phyloP scores from a whole-genome alignment of 1,140 invertebrate genomes.

The Oreohelix idahoensis region DNA sequence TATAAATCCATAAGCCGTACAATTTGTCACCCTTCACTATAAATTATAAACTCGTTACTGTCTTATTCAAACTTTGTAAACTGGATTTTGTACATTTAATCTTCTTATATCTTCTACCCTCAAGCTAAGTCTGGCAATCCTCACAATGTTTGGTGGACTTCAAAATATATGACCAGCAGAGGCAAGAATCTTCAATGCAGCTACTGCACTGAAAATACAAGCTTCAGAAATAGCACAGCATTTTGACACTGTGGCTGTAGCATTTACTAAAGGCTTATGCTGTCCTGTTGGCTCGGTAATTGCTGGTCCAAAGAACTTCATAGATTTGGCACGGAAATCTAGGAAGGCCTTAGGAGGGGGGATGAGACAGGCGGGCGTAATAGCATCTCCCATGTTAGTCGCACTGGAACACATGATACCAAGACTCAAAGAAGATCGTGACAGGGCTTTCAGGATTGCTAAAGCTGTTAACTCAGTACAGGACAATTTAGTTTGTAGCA shows the following conservation, averaged over 20 bases:
- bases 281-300: slow-evolving; percentile 91
- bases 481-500: slow-evolving; percentile 73
- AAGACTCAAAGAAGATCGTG: slow-evolving; percentile 83
- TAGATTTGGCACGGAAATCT: slow-evolving; percentile 79
- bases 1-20: too few species aligned
- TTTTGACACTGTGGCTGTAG: slow-evolving; percentile 82
- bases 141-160: too few species aligned
- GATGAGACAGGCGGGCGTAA: slow-evolving; percentile 90
- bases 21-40: too few species aligned
- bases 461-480: slow-evolving; percentile 77
- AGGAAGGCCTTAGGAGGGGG: slow-evolving; percentile 92
- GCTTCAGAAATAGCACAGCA: slow-evolving; percentile 79
- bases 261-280: slow-evolving; percentile 79
- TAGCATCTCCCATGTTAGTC: slow-evolving; percentile 90
- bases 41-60: too few species aligned
- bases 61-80: too few species aligned
- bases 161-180: too few species aligned
- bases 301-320: slow-evolving; percentile 84
- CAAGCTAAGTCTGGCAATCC: too few species aligned
- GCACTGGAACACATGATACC: slow-evolving; percentile 84
- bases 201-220: slow-evolving; percentile 78
- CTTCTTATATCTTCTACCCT: too few species aligned
- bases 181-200: slow-evolving; percentile 92
- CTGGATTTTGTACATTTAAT: too few species aligned
- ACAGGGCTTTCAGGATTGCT: slow-evolving; percentile 80